Evolutionary conservation across 1,140 invertebrate species (phyloP).

Genomic region (Trichoplusia ni): DNA sequence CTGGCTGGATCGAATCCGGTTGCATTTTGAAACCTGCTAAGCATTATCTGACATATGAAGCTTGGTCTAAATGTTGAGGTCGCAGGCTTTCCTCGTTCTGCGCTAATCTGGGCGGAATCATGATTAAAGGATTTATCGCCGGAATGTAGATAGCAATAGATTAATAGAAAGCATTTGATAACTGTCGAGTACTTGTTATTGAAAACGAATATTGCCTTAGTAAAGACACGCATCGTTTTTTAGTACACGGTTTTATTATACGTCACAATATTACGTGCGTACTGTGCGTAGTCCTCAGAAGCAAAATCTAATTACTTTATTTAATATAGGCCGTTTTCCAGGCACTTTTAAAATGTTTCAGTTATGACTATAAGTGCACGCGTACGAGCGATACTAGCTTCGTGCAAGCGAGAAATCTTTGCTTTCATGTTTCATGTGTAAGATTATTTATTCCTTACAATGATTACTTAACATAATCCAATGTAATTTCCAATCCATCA

Average conservation of each 20-base stretch:
- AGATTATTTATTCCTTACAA: too few relatives aligned
- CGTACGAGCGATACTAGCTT: too few relatives aligned
- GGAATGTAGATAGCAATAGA: background rate
- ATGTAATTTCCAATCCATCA: too few relatives aligned
- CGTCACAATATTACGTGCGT: too few relatives aligned
- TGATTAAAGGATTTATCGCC: background rate
- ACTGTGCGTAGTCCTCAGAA: too few relatives aligned
- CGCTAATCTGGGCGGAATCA: background rate
- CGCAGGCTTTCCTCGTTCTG: constrained; percentile 8
- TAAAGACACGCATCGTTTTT: background rate
- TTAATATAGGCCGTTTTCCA: too few relatives aligned
- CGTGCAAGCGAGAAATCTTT: too few relatives aligned
- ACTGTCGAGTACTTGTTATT: background rate
- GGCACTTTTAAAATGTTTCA: too few relatives aligned
- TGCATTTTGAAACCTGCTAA: constrained; percentile 38
- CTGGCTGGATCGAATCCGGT: constrained; percentile 40
- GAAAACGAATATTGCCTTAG: background rate
- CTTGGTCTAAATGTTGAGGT: constrained; percentile 33
- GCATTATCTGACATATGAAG: constrained; percentile 27
- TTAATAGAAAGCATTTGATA: constrained; percentile 8
- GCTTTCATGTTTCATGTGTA: too few relatives aligned
- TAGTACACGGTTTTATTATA: background rate
- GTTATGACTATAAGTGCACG: too few relatives aligned
- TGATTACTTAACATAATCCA: too few relatives aligned
- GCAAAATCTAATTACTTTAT: too few relatives aligned